A percentile compares a stretch with the other conserved stretches of the same genome.
Conservation (phyloP, 2,797 vertebrate genomes). For the Amblyopsis hoosieri region DNA sequence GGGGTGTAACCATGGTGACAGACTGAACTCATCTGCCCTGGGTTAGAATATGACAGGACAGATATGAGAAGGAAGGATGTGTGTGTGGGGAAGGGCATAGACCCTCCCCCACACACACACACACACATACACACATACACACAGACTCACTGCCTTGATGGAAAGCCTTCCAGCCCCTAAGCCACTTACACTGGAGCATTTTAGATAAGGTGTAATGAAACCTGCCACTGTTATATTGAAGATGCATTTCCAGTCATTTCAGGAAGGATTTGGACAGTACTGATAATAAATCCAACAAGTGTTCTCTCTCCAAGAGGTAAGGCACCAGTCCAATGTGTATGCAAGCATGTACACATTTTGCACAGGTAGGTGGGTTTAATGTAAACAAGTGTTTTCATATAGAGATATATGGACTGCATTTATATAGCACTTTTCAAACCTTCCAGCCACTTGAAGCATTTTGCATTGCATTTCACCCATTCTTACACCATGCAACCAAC, state of each 20-base stretch:
- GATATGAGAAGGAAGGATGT: constrained; percentile 41
- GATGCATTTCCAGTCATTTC: constrained; percentile 25
- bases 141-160: constrained; percentile 5
- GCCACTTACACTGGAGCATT: constrained; percentile 24
- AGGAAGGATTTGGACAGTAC: constrained; percentile 13
- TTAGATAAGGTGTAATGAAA: constrained; percentile 49
- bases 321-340: not conserved
- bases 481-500: no score
- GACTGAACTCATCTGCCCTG: constrained; percentile 38
- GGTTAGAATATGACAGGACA: constrained; percentile 34
- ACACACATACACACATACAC: no score
- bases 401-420: no score
- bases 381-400: not conserved
- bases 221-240: constrained; percentile 20
- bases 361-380: not conserved
- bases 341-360: no score
- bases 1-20: constrained; percentile 57
- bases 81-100: not conserved
- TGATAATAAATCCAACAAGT: constrained; percentile 19
- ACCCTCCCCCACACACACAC: not conserved
- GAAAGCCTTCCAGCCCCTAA: constrained; percentile 13
- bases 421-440: no score
- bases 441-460: no score
- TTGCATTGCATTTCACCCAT: no score
- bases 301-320: constrained; percentile 31